phyloP scores from a whole-genome alignment of 2,797 vertebrate species.

The Triplophysa bombifrons region DNA sequence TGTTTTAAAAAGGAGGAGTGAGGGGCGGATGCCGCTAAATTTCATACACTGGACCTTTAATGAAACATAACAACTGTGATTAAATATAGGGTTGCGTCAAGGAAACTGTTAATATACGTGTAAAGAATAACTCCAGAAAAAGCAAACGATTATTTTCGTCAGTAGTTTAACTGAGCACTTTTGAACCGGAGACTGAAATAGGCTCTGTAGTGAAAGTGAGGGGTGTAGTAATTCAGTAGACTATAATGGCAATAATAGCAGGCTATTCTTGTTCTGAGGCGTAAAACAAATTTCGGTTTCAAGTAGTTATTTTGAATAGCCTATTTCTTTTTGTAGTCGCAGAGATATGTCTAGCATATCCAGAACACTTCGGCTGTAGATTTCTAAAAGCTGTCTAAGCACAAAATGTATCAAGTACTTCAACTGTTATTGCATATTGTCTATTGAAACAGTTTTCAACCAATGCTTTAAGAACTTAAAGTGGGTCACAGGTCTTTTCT shows the following conservation, averaged over 20 bases:
- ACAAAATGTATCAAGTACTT: constrained; percentile 22
- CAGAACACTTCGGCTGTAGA: background rate
- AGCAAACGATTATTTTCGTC: constrained; percentile 39
- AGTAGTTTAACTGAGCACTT: constrained; percentile 43
- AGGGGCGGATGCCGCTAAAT: no score
- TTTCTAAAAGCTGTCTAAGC: constrained; percentile 8
- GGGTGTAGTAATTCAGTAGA: constrained; percentile 33
- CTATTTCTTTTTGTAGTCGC: constrained; percentile 19
- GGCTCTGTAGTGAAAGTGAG: constrained; percentile 33
- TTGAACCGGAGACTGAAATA: constrained; percentile 39
- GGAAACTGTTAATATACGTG: constrained; percentile 16
- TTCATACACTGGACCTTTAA: background rate
- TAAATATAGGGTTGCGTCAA: background rate
- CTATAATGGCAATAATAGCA: constrained; percentile 43
- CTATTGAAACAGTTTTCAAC: background rate
- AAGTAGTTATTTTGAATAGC: constrained; percentile 18
- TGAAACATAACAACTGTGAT: constrained; percentile 2
- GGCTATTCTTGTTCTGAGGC: constrained; percentile 35
- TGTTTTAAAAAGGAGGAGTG: no score
- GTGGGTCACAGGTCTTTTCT: background rate
- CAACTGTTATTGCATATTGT: constrained; percentile 15
- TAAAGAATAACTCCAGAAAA: constrained; percentile 40
- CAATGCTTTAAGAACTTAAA: background rate
- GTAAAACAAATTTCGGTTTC: constrained; percentile 26
- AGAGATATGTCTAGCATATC: background rate